Base-by-base conservation (phyloP, 1,140 invertebrate species). In the Liolophura sinensis region DNA sequence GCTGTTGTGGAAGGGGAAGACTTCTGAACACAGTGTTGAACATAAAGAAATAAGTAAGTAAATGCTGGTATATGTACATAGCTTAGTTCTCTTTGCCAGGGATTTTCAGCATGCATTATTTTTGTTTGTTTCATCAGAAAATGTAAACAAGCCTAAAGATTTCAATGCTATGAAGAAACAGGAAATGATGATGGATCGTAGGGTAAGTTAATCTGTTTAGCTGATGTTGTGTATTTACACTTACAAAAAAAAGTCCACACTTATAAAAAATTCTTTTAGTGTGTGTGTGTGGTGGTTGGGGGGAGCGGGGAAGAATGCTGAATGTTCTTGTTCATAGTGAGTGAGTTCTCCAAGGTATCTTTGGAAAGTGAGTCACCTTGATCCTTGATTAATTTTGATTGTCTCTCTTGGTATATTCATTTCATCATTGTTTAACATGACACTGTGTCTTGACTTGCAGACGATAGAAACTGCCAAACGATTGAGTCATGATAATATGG, bases 101-200 rank as follows among this genome's bases (percentile, higher is more conserved):
- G 25, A 15, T 56, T 27, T 46, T 51, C 63, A 40, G 65, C 67
- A 69, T 52, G 15, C 58, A 51, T 63, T 70, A 48, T 50, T 63
- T 72, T 65, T 72, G 56, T 67, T 60, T 73, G 67, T 62, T 76
- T 62, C 82, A 82, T 12, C 79, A 88, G 93, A 96, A 0, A 97
- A 97, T 85, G 95, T 97, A 0, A 95, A 93, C 0, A 92, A 93
- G 82, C 71, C 80, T 25, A 92, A 92, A 40, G 79, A 81, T 60
- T 97, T 96, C 83, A 90, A 89, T n/a, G 93, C 95, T 72, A 91
- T 95, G 91, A 95, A 94, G 80, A 90, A 92, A 79, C 90, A 94
- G 86, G 95, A 97, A 78, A 91, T 92, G 65, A 88, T 89, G 69
- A 87, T 91, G 72, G 95, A 97, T 84, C 89, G 93, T 66, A 71